Conservation (phyloP, 2,888 invertebrate genomes). For the Anticlea derivata region DNA sequence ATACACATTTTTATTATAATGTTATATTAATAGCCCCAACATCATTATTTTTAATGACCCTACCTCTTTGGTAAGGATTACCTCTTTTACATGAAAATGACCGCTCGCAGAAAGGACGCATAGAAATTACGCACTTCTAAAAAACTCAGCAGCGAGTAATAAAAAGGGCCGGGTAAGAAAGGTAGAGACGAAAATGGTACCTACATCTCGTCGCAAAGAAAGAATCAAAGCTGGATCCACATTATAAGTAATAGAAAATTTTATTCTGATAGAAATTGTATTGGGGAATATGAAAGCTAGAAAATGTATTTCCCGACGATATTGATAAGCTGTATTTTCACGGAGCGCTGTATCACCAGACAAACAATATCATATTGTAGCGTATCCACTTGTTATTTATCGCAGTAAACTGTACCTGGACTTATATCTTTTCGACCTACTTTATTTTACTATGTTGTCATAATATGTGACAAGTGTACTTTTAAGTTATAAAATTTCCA, state of each 20-base stretch:
- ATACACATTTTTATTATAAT: background rate
- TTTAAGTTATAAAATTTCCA: too few relatives aligned
- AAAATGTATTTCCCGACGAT: constrained; percentile 5
- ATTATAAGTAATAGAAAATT: constrained; percentile 11
- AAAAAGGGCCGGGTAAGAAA: constrained; percentile 25
- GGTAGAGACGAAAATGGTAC: constrained; percentile 17
- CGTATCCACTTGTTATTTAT: background rate
- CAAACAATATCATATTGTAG: constrained; percentile 11
- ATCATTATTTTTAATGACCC: background rate
- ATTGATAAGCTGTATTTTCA: constrained; percentile 13
- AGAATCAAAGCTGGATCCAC: constrained; percentile 4
- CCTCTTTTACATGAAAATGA: constrained; percentile 31
- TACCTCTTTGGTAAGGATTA: constrained; percentile 13
- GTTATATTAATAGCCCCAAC: background rate
- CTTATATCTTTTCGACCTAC: background rate
- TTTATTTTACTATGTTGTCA: background rate
- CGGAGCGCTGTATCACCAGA: constrained; percentile 2
- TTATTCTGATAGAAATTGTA: constrained; percentile 14
- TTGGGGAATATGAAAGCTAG: constrained; percentile 7
- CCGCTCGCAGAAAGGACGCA: constrained; percentile 30
- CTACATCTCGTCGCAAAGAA: constrained; percentile 5
- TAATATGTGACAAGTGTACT: too few relatives aligned
- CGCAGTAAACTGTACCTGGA: background rate
- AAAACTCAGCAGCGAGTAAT: constrained; percentile 21
- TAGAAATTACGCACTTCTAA: constrained; percentile 37